Base-by-base conservation (phyloP, 2,113 vertebrate genomes). In the Percina caprodes region DNA sequence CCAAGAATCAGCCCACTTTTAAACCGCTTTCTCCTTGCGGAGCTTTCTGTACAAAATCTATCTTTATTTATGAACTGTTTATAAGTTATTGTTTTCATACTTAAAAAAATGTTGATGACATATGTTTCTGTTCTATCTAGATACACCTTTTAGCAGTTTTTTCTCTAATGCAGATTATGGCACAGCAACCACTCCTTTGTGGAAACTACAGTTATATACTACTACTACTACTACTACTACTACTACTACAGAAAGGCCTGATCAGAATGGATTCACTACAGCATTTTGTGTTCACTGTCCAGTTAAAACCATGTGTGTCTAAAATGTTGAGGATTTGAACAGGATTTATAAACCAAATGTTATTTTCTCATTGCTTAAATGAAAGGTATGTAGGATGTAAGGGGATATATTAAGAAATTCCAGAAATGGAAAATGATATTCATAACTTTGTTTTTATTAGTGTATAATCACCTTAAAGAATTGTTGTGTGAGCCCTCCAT, bases 41-140 rank as follows among this genome's bases (percentile, higher is more conserved):
- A 78, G 21, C 21, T 8, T 14, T 23, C 56, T 16, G 54, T 69
- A 51, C 55, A 63, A 26, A 61, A 24, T 69, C 49, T 15, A 35
- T 60, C 55, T 59, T 61, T 69, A 83, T 79, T 61, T 18, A 83
- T 46, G 13, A 62, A 61, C 54, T 55, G 6, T 33, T 49, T 18
- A 49, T 3, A n/a, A n/a, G 12, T 35, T 33, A 42, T 26, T 84
- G 63, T 59, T 52, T 48, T 73, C 21, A 70, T 35, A 5, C 33
- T 30, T n/a, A 45, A 39, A 58, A 23, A n/a, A 42, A 15, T 6
- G 11, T 26, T 59, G 60, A 30, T 45, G 35, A n/a, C 61, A 73
- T 54, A 48, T 65, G 66, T 48, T 54, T 45, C 33, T 26, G 23
- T 49, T 65, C 46, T 5, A 45, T 69, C 26, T 51, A 15, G 13